These are phyloP conservation scores for Danio albolineatus DNA, from an alignment of 2,797 vertebrate genomes.

Conservation along the genomic window DNA sequence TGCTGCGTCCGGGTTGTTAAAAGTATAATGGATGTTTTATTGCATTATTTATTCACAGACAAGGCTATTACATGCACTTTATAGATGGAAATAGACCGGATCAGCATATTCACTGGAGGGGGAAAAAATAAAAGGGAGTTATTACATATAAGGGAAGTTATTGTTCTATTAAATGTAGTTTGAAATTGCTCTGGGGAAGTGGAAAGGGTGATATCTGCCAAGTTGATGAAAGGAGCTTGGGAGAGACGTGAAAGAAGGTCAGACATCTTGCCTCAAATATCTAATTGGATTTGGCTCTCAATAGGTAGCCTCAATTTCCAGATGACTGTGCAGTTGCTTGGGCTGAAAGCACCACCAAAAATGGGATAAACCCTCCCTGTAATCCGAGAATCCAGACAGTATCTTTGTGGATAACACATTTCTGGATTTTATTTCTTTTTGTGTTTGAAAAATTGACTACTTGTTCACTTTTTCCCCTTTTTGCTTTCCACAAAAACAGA, in stretches of 20 bases:
- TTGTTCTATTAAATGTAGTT: slow-evolving; percentile 72
- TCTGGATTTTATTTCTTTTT: background rate
- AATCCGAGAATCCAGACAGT: background rate
- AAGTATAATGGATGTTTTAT: slow-evolving; percentile 47
- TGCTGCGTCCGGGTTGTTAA: slow-evolving; percentile 36
- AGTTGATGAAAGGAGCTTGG: slow-evolving; percentile 66
- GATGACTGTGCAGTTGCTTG: slow-evolving; percentile 53
- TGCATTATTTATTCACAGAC: slow-evolving; percentile 56
- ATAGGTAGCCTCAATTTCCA: slow-evolving; percentile 47
- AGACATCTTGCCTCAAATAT: slow-evolving; percentile 66
- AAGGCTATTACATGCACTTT: slow-evolving; percentile 53
- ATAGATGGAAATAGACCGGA: slow-evolving; percentile 54
- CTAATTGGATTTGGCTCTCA: slow-evolving; percentile 69
- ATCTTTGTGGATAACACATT: background rate
- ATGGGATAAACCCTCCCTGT: background rate
- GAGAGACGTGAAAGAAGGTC: slow-evolving; percentile 65
- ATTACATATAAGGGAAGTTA: slow-evolving; percentile 69
- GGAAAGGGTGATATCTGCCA: slow-evolving; percentile 53
- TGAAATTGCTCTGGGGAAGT: slow-evolving; percentile 61
- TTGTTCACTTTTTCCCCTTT: background rate
- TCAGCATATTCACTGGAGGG: slow-evolving; percentile 67
- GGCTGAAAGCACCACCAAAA: slow-evolving; percentile 31
- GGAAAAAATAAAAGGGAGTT: slow-evolving; percentile 66
- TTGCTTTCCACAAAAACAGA: slow-evolving; percentile 1
- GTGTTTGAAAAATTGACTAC: background rate